Evolutionary conservation across 2,113 vertebrate species (phyloP), one percentile per base, ranked within the genome.

Genomic region (Plotosus lineatus): DNA sequence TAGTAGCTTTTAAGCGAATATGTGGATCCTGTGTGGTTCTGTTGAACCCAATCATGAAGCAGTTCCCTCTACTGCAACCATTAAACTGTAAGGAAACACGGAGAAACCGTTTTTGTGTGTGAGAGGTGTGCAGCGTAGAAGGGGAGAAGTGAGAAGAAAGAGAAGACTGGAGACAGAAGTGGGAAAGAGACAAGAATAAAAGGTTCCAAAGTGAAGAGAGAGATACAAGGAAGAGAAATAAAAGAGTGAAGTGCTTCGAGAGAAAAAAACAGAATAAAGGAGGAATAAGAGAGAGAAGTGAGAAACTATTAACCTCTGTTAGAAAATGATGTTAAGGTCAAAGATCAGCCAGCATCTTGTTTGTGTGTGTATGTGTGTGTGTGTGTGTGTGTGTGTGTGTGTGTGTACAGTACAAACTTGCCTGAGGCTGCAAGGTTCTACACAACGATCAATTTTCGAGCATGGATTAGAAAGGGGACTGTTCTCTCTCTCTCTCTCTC

Each of bases 371-470:
- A 68, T 78, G 76, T 79, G 76, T 77, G 78, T 61, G 58, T 71
- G 65, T 72, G 66, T 75, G 72, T 71, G 73, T 79, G 61, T 58
- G 77, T 65, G 83, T 75, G 81, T 81, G 66, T 81, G 85, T 90
- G 86, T 84, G 88, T 87, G 86, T 90, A 90, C 94, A 85, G 89
- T 90, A 85, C 88, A 94, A 94, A 95, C 93, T 71, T 89, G 92
- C 93, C 94, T 73, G 90, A 89, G 93, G 94, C 92, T 86, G 91
- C 88, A 91, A 82, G 91, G 88, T 89, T 90, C 66, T 0, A 89
- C 87, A 92, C 93, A 93, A 94, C 93, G 90, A 93, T 94, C 92
- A 92, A 90, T 92, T 88, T 83, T 88, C 88, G 84, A 85, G 88
- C 85, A 78, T 82, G 83, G 87, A 87, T 86, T 92, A 89, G 91